Evolutionary conservation across 2,797 vertebrate genomes (phyloP).

Genomic region (Echiichthys vipera): DNA sequence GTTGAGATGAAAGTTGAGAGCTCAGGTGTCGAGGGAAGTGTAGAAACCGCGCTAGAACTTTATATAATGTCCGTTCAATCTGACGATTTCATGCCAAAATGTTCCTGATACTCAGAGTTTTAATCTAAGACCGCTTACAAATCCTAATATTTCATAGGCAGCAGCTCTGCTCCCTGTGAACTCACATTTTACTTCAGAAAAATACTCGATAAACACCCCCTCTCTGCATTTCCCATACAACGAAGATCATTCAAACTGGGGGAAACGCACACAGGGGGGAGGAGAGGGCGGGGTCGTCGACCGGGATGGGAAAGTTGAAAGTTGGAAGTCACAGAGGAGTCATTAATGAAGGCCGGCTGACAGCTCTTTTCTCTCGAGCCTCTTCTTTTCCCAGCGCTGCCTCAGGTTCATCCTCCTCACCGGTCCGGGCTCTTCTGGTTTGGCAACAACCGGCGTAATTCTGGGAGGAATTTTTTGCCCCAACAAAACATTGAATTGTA

Average conservation of each 20-base stretch:
- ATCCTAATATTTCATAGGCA: not conserved
- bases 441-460: constrained; percentile 48
- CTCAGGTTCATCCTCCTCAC: constrained; percentile 32
- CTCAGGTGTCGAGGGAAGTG: constrained; percentile 66
- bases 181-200: not conserved
- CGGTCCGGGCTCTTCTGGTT: constrained; percentile 31
- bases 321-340: constrained; percentile 50
- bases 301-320: constrained; percentile 40
- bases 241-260: constrained; percentile 4
- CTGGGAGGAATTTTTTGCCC: constrained; percentile 53
- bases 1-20: constrained; percentile 74
- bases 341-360: constrained; percentile 55
- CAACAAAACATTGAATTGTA: constrained; percentile 54
- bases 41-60: no score
- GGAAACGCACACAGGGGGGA: constrained; percentile 1
- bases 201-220: not conserved
- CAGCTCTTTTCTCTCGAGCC: constrained; percentile 49
- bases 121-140: not conserved
- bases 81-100: not conserved
- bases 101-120: not conserved
- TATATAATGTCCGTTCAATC: not conserved
- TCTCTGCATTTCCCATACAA: not conserved
- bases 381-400: constrained; percentile 33
- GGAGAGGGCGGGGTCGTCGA: not conserved
- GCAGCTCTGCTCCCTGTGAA: not conserved